A percentile compares a stretch with the other conserved stretches of the same genome.
These are phyloP conservation scores for Mastomys natalensis DNA, from an alignment of 2,113 vertebrate species.

Conservation along the genomic window DNA sequence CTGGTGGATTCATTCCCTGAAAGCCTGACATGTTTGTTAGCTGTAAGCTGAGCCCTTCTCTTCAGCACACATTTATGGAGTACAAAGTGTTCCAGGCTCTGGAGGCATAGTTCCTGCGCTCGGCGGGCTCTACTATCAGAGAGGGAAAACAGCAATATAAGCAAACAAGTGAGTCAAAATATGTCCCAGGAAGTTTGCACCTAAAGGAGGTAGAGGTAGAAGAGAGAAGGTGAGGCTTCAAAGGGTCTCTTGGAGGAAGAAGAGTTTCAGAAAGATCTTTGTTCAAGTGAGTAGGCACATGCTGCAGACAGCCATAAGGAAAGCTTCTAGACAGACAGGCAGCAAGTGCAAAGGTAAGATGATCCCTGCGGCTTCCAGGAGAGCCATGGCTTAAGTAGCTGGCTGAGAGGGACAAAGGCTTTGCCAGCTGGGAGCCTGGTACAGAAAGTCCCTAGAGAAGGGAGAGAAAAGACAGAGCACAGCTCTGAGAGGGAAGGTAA, in stretches of 20 bases:
- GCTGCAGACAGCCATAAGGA: neutral
- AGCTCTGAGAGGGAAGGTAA: neutral
- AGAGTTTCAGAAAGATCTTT: neutral
- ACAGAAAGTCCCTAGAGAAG: neutral
- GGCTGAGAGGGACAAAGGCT: neutral
- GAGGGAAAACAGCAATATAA: neutral
- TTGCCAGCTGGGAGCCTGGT: rapidly evolving
- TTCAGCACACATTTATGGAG: neutral
- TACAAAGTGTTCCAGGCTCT: neutral
- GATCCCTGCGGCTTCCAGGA: neutral
- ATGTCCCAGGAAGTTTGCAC: neutral
- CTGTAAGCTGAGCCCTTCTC: neutral
- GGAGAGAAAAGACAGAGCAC: neutral
- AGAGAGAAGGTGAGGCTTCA: neutral
- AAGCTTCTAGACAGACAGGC: neutral
- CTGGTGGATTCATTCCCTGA: neutral
- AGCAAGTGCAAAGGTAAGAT: neutral
- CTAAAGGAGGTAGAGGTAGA: neutral
- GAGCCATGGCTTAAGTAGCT: neutral
- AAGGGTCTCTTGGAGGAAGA: neutral
- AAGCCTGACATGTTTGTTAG: neutral
- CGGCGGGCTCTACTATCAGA: neutral
- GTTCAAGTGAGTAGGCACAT: neutral
- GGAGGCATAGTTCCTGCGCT: neutral
- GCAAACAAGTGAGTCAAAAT: neutral